Base-by-base conservation (phyloP, 2,797 vertebrate species). In the Crocodylus rhombifer region DNA sequence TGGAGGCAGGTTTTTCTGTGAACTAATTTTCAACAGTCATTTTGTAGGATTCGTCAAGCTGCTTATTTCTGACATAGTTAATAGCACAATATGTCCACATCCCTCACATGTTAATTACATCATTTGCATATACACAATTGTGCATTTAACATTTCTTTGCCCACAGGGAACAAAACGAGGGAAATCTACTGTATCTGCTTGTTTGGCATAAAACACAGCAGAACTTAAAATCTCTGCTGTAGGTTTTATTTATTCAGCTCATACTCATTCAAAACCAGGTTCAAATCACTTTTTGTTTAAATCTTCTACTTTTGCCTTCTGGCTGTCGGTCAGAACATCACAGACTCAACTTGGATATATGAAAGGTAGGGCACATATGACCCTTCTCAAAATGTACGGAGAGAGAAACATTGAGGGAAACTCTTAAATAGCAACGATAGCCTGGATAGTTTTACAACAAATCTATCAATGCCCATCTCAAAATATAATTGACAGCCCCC, bases 251-350 rank as follows among this genome's bases (percentile, higher is more conserved):
- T 88, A 65, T 16, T 64, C 64, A 83, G 74, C 78, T 57, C 79
- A 62, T 61, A 63, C 23, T 55, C 78, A 75, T 33, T 56, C 20
- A 75, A 14, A 33, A 82, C 30, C 33, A 36, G 3, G 4, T n/a
- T 77, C 20, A 26, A 51, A 75, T 1, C 62, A 23, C 6, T 86
- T 82, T 88, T 80, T 6, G 55, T 94, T 79, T 64, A 33, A 80
- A 78, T 75, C 36, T 91, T 63, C 16, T 42, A 8, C 89, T 93
- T 96, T 95, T 96, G 87, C 78, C 67, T 96, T 91, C 90, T 82
- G 71, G 33, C 0, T 14, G 86, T 78, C 64, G 64, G 62, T 79
- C 61, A 88, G 51, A 20, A 25, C 55, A 63, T 77, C 42, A 58
- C 33, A 74, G 42, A 30, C 17, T 30, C 0, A 0, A 14, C 60